Conservation (phyloP, 2,888 invertebrate genomes). For the Campaea margaritaria region DNA sequence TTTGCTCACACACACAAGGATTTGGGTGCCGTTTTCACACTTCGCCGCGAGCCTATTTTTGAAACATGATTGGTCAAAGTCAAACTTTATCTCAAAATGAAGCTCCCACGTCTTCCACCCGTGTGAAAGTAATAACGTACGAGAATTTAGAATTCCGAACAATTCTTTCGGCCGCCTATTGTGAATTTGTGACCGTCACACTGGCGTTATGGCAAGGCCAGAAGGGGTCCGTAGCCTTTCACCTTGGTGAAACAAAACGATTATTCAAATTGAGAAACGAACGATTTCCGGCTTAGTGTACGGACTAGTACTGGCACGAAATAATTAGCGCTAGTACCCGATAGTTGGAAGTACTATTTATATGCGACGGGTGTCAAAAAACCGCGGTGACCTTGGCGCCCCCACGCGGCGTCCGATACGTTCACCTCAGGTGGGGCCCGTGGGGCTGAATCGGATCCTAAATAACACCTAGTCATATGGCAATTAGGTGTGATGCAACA, state of each 20-base stretch:
- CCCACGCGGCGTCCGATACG: conserved; percentile 79
- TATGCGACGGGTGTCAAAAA: conserved; percentile 80
- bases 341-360: conserved; percentile 72
- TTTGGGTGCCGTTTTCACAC: conserved; percentile 45
- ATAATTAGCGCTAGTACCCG: conserved; percentile 63
- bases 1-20: conserved; percentile 50
- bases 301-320: conserved; percentile 61
- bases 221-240: conserved; percentile 68
- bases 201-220: conserved; percentile 52
- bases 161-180: conserved; percentile 36
- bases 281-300: conserved; percentile 75
- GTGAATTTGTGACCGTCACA: conserved; percentile 35
- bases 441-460: conserved; percentile 57
- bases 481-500: conserved; percentile 41
- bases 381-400: conserved; percentile 82
- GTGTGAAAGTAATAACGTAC: conserved; percentile 25
- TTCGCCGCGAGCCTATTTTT: conserved; percentile 35
- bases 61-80: conserved; percentile 35
- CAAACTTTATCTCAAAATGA: conserved; percentile 28
- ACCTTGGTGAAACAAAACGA: conserved; percentile 63
- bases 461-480: conserved; percentile 44
- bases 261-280: conserved; percentile 75
- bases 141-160: conserved; percentile 23
- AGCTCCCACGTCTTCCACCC: conserved; percentile 21
- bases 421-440: conserved; percentile 83